These are phyloP conservation scores for Drosophila neocordata DNA, from an alignment of 1,140 invertebrate species.

Conservation along the genomic window DNA sequence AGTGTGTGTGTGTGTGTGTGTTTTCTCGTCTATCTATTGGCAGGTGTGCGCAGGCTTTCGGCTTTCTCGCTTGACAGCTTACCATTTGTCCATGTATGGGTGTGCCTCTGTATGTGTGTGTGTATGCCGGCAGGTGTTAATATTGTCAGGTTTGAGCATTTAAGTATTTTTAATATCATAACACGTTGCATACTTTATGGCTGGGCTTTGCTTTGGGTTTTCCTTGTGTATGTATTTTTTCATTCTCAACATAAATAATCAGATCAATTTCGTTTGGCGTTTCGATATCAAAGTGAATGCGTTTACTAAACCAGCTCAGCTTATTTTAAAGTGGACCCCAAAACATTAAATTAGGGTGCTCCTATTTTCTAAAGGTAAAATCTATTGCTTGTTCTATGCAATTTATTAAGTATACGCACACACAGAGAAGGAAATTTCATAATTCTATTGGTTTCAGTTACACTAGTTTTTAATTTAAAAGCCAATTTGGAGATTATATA, in stretches of 20 bases:
- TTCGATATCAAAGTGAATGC: background rate
- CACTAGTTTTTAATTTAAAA: background rate
- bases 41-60: conserved; percentile 13
- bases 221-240: background rate
- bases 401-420: no score
- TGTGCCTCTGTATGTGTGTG: conserved; percentile 17
- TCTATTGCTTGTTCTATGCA: no score
- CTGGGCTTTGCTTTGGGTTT: conserved; percentile 19
- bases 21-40: conserved; percentile 12
- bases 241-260: conserved; percentile 10
- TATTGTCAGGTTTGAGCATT: conserved; percentile 61
- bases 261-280: conserved; percentile 15
- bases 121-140: conserved; percentile 46
- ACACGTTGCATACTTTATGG: conserved; percentile 52
- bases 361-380: no score
- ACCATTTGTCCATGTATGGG: conserved; percentile 4
- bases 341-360: background rate
- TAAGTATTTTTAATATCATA: conserved; percentile 67
- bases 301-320: background rate
- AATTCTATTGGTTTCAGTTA: no score
- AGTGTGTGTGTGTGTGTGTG: conserved; percentile 3
- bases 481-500: background rate
- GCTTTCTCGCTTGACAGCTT: conserved; percentile 8
- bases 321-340: background rate
- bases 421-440: no score